A percentile compares a stretch with the other conserved stretches of the same genome.
phyloP scores from a whole-genome alignment of 2,888 invertebrate genomes.

The Caenorhabditis drosophilae region DNA sequence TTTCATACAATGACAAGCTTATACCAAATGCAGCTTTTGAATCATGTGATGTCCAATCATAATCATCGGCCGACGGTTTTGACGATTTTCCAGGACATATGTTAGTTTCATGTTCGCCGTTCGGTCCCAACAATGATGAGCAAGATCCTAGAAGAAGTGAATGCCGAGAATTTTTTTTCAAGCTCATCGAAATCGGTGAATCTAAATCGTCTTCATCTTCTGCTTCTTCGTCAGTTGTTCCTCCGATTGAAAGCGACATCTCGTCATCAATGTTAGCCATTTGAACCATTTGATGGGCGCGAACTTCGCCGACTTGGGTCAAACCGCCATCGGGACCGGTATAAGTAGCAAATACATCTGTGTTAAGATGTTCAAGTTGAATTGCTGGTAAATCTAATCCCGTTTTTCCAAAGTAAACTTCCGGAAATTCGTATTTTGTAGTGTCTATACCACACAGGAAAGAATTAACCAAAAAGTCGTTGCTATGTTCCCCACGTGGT shows the following conservation, averaged over 20 bases:
- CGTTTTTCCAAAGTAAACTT: slow-evolving; percentile 57
- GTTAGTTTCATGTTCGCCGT: slow-evolving; percentile 32
- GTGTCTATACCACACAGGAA: slow-evolving; percentile 46
- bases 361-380: slow-evolving; percentile 44
- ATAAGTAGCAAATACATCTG: slow-evolving; percentile 75
- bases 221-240: slow-evolving; percentile 45
- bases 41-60: slow-evolving; percentile 73
- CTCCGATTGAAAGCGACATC: slow-evolving; percentile 60
- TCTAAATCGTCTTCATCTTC: slow-evolving; percentile 53
- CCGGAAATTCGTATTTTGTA: slow-evolving; percentile 44
- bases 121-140: slow-evolving; percentile 51
- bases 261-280: slow-evolving; percentile 68
- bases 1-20: slow-evolving; percentile 82
- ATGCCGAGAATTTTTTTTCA: slow-evolving; percentile 25
- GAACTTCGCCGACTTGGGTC: slow-evolving; percentile 73
- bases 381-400: slow-evolving; percentile 52
- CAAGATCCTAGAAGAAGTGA: slow-evolving; percentile 49
- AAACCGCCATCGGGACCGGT: slow-evolving; percentile 85
- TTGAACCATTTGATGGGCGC: slow-evolving; percentile 54
- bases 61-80: slow-evolving; percentile 38
- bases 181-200: slow-evolving; percentile 34
- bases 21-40: slow-evolving; percentile 77
- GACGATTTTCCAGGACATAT: no score
- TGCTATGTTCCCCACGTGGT: slow-evolving; percentile 35
- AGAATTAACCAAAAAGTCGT: slow-evolving; percentile 21